phyloP scores from a whole-genome alignment of 2,113 vertebrate genomes.

The Drymodes brunneopygia region DNA sequence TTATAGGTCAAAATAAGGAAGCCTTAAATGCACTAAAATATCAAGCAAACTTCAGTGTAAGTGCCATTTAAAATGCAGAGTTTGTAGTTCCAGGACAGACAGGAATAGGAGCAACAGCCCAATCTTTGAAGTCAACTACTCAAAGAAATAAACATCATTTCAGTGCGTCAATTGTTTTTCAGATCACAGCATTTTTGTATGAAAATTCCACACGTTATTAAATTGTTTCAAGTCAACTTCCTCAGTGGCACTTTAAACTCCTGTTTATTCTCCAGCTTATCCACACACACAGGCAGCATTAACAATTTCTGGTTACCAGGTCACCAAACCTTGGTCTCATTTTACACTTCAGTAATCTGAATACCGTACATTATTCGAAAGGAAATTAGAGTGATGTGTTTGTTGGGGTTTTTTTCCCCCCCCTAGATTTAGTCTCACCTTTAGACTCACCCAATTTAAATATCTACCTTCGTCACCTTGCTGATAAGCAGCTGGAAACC shows the following conservation, averaged over 20 bases:
- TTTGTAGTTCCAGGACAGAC: background rate
- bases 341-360: conserved; percentile 46
- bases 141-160: conserved; percentile 7
- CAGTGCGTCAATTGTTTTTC: background rate
- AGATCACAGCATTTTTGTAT: background rate
- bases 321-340: conserved; percentile 43
- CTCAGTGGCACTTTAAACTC: background rate
- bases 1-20: conserved; percentile 30
- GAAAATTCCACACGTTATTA: background rate
- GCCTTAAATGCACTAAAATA: background rate
- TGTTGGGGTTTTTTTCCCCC: accelerated
- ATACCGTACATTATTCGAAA: background rate
- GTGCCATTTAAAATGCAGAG: background rate
- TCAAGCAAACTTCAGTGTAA: background rate
- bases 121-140: background rate
- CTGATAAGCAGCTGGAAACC: background rate
- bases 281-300: background rate
- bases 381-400: background rate
- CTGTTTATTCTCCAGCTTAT: background rate
- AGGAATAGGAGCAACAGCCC: background rate
- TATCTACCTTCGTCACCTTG: background rate
- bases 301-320: conserved; percentile 46
- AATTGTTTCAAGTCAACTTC: conserved; percentile 12
- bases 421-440: background rate
- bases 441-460: background rate